Conservation (phyloP, 2,888 invertebrate genomes). For the Lasioglossum zephyrum region DNA sequence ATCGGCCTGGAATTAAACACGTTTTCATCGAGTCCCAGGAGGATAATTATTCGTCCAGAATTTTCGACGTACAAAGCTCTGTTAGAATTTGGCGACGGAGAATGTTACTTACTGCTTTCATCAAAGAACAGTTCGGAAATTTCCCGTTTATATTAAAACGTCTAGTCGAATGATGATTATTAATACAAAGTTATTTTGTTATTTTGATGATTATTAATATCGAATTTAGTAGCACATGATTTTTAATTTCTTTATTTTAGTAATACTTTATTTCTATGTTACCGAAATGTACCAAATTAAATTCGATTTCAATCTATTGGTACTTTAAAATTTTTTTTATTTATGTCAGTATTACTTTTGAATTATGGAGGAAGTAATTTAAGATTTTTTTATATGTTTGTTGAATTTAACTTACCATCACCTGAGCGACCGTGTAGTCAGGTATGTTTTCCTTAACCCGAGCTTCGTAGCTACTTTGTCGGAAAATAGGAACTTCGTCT, state of each 20-base stretch:
- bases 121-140: not conserved
- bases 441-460: slow-evolving; percentile 94
- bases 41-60: slow-evolving; percentile 34
- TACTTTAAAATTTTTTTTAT: not conserved
- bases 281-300: not conserved
- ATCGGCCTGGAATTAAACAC: slow-evolving; percentile 87
- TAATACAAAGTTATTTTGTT: too few relatives aligned
- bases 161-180: not conserved
- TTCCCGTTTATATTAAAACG: not conserved
- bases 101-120: not conserved
- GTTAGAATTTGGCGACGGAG: slow-evolving; percentile 28
- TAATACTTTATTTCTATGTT: not conserved
- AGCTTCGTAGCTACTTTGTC: slow-evolving; percentile 90
- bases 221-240: not conserved
- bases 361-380: not conserved
- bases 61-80: slow-evolving; percentile 11
- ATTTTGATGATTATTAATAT: not conserved
- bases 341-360: not conserved
- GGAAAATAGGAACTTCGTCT: slow-evolving; percentile 93
- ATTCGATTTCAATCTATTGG: not conserved
- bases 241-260: not conserved
- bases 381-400: not conserved
- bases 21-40: slow-evolving; percentile 49
- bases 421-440: slow-evolving; percentile 91
- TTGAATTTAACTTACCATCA: slow-evolving; percentile 86